Evolutionary conservation across 2,113 vertebrate genomes (phyloP).

Genomic region (Pyxicephalus adspersus): DNA sequence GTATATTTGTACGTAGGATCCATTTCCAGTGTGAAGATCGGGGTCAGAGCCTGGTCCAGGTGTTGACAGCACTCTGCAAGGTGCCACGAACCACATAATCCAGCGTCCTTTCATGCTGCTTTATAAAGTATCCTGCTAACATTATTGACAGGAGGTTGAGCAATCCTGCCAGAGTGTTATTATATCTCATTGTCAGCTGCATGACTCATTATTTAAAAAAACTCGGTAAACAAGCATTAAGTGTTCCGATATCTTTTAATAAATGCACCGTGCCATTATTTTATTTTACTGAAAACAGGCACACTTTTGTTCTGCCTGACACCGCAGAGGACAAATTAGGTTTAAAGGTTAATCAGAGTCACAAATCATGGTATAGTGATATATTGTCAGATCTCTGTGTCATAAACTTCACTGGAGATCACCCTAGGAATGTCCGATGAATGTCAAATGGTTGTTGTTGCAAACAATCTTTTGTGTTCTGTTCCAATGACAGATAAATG

Average conservation of each 20-base stretch:
- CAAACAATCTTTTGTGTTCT: too few species aligned
- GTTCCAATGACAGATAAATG: too few species aligned
- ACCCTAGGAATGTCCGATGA: too few species aligned
- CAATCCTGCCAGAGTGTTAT: neutral
- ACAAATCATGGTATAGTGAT: neutral
- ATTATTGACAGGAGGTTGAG: neutral
- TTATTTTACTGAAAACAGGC: neutral
- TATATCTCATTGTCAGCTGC: neutral
- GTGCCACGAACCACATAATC: neutral
- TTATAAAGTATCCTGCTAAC: neutral
- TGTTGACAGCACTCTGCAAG: too few species aligned
- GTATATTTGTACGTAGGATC: too few species aligned
- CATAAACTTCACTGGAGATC: too few species aligned
- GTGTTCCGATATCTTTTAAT: slow-evolving; percentile 9
- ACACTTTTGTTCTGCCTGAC: neutral
- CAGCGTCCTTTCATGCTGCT: neutral
- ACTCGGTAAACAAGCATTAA: slow-evolving; percentile 28
- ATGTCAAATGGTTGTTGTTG: too few species aligned
- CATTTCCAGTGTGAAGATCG: too few species aligned
- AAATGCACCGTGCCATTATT: neutral
- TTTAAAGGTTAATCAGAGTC: neutral
- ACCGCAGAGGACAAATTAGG: neutral
- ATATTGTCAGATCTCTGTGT: too few species aligned
- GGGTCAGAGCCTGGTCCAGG: too few species aligned
- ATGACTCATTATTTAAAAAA: slow-evolving; percentile 16